Conservation (phyloP, 2,113 vertebrate species). For the Cebidichthys violaceus region DNA sequence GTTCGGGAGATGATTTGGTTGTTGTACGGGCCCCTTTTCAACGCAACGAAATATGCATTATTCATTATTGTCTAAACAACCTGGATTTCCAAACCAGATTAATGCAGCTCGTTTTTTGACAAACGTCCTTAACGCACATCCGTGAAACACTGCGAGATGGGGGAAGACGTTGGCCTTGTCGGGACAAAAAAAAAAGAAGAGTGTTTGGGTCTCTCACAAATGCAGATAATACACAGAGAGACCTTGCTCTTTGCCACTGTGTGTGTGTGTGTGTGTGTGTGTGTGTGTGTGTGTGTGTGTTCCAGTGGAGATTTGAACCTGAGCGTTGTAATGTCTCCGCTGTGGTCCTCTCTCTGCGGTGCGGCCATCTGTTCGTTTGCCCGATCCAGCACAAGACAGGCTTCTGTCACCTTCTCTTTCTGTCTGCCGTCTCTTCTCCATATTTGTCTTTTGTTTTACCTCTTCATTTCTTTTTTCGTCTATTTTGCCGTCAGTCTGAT, state of each 20-base stretch:
- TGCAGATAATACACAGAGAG: conserved; percentile 53
- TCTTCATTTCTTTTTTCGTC: not conserved
- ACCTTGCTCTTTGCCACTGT: conserved; percentile 56
- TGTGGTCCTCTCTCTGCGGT: conserved; percentile 74
- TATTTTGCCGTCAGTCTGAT: conserved; percentile 5
- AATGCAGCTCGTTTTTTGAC: conserved; percentile 1
- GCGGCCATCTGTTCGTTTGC: conserved; percentile 75
- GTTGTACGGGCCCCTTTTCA: not conserved
- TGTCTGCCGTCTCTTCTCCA: conserved; percentile 3
- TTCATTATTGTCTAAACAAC: not conserved
- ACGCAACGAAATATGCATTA: not conserved
- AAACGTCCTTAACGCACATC: not conserved
- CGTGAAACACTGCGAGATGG: not conserved
- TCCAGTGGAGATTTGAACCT: conserved; percentile 73
- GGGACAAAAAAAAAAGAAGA: not conserved
- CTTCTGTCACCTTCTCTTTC: conserved; percentile 21
- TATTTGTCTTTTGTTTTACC: not conserved
- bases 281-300: not conserved
- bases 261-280: conserved; percentile 10
- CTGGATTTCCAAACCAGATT: not conserved
- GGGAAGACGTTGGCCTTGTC: not conserved
- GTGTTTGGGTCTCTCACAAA: conserved; percentile 27
- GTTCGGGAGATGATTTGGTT: not conserved
- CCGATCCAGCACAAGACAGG: conserved; percentile 56
- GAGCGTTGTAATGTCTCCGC: conserved; percentile 73